Evolutionary conservation across 2,888 invertebrate species (phyloP).

Genomic region (Nyleta sp.): DNA sequence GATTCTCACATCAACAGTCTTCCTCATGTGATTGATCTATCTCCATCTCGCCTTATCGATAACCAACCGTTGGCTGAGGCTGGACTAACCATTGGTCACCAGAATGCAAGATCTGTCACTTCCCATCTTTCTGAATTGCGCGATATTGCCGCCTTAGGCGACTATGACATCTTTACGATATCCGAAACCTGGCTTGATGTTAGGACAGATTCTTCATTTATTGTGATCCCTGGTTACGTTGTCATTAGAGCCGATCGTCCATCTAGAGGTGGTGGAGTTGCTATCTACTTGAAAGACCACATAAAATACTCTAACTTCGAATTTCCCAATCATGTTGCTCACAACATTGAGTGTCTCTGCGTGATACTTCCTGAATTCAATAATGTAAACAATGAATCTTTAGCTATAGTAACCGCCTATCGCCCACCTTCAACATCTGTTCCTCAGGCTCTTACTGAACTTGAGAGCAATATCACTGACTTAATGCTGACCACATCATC

Average conservation of each 20-base stretch:
- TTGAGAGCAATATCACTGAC: neutral
- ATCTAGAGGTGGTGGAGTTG: neutral
- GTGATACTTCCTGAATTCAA: neutral
- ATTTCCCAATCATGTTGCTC: neutral
- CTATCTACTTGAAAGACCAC: neutral
- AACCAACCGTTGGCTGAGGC: no score
- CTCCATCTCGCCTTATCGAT: no score
- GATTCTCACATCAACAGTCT: no score
- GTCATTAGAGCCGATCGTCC: neutral
- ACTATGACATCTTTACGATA: neutral
- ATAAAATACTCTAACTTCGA: no score
- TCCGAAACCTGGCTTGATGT: neutral
- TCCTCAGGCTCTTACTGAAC: neutral
- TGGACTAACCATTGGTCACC: neutral
- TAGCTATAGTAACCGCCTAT: neutral
- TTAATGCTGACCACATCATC: neutral
- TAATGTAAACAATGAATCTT: neutral
- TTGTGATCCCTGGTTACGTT: neutral
- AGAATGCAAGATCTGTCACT: neutral
- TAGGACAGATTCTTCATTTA: neutral
- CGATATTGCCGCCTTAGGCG: neutral
- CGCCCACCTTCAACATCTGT: neutral
- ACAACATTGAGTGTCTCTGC: neutral
- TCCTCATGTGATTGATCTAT: no score
- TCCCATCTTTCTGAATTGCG: neutral